Conservation (phyloP, 2,888 invertebrate genomes). For the Amiota mariae region DNA sequence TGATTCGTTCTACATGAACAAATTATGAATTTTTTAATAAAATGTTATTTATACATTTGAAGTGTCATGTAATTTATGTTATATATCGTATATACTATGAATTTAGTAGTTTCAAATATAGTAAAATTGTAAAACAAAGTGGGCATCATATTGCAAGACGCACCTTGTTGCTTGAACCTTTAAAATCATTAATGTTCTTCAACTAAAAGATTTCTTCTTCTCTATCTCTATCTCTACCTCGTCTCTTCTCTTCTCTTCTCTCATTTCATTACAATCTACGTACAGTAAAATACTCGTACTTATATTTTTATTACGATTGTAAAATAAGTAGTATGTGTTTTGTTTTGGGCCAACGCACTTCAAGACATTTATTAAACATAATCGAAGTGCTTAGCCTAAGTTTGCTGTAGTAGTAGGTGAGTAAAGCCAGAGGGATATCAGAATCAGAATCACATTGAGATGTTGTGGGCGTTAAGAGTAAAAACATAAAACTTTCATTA, state of each 20-base stretch:
- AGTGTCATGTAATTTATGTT: background rate
- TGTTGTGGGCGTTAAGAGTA: background rate
- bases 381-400: background rate
- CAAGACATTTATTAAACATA: constrained; percentile 1
- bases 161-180: background rate
- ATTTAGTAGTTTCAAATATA: too few relatives aligned
- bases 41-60: background rate
- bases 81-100: too few relatives aligned
- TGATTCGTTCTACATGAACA: background rate
- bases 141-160: constrained; percentile 12
- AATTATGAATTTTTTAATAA: background rate
- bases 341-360: constrained; percentile 13
- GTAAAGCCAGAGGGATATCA: background rate
- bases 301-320: too few relatives aligned
- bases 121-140: background rate
- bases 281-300: too few relatives aligned
- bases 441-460: background rate
- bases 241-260: too few relatives aligned
- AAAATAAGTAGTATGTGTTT: too few relatives aligned
- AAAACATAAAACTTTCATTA: background rate
- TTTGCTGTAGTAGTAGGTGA: background rate
- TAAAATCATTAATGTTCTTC: too few relatives aligned
- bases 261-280: too few relatives aligned
- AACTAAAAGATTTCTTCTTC: too few relatives aligned
- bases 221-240: too few relatives aligned